Evolutionary conservation across 2,113 vertebrate species (phyloP).

Genomic region (Myodes glareolus): DNA sequence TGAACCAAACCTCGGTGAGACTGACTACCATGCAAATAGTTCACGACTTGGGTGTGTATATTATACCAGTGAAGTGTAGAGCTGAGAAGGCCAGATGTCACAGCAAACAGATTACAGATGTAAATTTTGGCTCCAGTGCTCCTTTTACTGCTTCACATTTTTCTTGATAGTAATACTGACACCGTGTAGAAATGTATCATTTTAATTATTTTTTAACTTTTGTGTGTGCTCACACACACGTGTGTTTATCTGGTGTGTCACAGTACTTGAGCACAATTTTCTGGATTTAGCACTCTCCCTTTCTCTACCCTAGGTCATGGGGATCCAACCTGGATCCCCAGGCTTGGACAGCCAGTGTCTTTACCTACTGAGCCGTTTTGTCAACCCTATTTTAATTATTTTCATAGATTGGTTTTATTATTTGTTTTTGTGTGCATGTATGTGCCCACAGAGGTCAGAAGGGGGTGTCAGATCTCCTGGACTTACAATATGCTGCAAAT

Average conservation of each 20-base stretch:
- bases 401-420: not conserved
- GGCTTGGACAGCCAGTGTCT: not conserved
- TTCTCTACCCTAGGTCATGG: not conserved
- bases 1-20: not conserved
- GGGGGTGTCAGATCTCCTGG: not conserved
- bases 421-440: not conserved
- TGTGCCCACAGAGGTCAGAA: not conserved
- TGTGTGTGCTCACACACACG: accelerated
- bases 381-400: not conserved
- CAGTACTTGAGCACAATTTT: not conserved
- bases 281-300: not conserved
- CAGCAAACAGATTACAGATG: not conserved
- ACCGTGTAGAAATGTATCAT: not conserved
- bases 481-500: not conserved
- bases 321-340: not conserved
- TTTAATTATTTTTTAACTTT: not conserved
- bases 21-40: not conserved
- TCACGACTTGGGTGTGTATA: not conserved
- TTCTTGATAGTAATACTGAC: not conserved
- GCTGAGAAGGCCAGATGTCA: not conserved
- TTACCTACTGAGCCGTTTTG: not conserved
- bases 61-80: not conserved
- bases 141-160: not conserved
- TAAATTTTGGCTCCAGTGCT: not conserved
- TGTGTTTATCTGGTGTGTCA: not conserved